Percentiles rank a stretch among this genome's conserved stretches.
Conservation (phyloP, 2,888 invertebrate species). For the Chloroclystis v-ata region DNA sequence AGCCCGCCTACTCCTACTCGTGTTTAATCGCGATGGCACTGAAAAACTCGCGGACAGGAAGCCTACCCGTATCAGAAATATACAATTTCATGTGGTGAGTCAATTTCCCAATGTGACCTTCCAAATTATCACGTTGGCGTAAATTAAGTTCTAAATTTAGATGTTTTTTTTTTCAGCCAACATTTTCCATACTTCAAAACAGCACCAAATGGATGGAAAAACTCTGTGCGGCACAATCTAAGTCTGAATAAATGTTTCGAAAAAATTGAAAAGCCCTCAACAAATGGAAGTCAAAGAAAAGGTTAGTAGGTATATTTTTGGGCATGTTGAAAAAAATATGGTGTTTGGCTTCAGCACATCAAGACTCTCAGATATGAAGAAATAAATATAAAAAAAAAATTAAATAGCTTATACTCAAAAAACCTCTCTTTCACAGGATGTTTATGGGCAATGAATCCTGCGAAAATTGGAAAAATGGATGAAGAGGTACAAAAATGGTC, state of each 20-base stretch:
- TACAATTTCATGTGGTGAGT: conserved; percentile 98
- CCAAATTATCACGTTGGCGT: conserved; percentile 28
- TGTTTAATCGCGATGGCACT: conserved; percentile 98
- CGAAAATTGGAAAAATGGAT: conserved; percentile 97
- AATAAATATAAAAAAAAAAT: too few relatives aligned
- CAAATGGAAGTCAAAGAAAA: conserved; percentile 90
- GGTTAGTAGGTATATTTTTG: too few relatives aligned
- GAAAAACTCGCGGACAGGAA: conserved; percentile 96
- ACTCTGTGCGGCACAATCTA: conserved; percentile 97
- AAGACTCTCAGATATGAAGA: too few relatives aligned
- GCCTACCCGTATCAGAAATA: conserved; percentile 97
- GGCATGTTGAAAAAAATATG: too few relatives aligned
- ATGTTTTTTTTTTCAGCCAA: conserved; percentile 81
- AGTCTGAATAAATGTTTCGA: conserved; percentile 99
- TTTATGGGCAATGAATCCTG: conserved; percentile 97
- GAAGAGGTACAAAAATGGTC: conserved; percentile 99
- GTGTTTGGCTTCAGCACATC: too few relatives aligned
- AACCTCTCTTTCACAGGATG: conserved; percentile 85
- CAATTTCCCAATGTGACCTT: conserved; percentile 8
- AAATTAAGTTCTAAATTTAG: conserved; percentile 1
- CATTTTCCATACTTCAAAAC: conserved; percentile 99
- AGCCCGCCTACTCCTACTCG: conserved; percentile 98
- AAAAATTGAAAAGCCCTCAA: conserved; percentile 96
- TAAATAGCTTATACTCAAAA: too few relatives aligned
- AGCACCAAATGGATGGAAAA: conserved; percentile 99